Conservation (phyloP, 1,140 invertebrate genomes). For the Armadillidium nasatum region DNA sequence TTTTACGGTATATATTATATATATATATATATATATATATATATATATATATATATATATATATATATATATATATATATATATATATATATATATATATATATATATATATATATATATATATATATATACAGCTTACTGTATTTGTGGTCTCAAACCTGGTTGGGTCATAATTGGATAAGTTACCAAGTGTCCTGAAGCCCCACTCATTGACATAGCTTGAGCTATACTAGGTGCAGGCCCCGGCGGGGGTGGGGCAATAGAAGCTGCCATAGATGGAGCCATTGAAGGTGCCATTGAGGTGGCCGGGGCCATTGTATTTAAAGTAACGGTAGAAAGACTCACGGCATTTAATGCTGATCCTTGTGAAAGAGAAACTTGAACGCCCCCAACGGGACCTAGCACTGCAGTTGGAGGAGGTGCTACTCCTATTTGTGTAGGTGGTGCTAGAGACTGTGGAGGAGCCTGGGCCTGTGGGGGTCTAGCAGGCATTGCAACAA, state of each 20-base stretch:
- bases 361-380: conserved; percentile 31
- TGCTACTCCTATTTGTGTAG: conserved; percentile 33
- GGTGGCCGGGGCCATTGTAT: conserved; percentile 35
- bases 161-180: conserved; percentile 40
- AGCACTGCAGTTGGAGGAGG: conserved; percentile 32
- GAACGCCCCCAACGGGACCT: conserved; percentile 31
- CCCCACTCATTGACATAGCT: conserved; percentile 37
- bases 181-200: conserved; percentile 33
- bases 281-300: conserved; percentile 37
- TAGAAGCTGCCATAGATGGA: conserved; percentile 21
- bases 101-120: too few species aligned
- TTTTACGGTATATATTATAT: too few species aligned
- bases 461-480: conserved; percentile 33
- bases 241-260: not conserved
- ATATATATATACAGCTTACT: conserved; percentile 7
- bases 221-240: conserved; percentile 32
- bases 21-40: too few species aligned
- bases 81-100: too few species aligned
- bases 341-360: conserved; percentile 15
- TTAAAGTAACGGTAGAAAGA: conserved; percentile 35
- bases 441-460: conserved; percentile 30
- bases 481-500: conserved; percentile 28
- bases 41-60: too few species aligned
- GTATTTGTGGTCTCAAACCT: conserved; percentile 33
- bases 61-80: too few species aligned